These are phyloP conservation scores for Apteryx owenii DNA, from an alignment of 2,113 vertebrate genomes.

Conservation along the genomic window DNA sequence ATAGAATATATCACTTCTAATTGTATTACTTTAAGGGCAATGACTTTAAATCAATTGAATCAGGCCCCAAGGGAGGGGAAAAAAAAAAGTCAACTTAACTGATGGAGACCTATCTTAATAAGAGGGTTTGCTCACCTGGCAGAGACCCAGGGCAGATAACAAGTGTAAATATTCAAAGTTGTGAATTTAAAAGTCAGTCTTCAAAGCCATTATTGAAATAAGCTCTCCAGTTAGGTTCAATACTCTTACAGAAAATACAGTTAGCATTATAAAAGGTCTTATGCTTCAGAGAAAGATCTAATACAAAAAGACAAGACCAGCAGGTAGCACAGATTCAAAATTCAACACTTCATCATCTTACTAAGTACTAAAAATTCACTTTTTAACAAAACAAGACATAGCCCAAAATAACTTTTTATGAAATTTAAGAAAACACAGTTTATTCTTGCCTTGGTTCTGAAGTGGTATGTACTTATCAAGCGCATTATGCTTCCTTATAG, in stretches of 20 bases:
- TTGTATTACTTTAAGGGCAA: not conserved
- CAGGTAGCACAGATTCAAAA: not conserved
- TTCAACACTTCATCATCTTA: not conserved
- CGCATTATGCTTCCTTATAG: not conserved
- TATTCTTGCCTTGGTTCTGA: not conserved
- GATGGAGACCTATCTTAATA: not conserved
- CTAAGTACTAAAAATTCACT: not conserved
- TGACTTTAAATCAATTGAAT: not conserved
- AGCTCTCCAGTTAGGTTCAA: not conserved
- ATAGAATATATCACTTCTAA: not conserved
- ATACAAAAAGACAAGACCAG: not conserved
- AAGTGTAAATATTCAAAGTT: not conserved
- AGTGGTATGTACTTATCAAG: not conserved
- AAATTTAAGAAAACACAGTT: not conserved
- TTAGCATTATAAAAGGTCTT: not conserved
- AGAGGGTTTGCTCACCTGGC: not conserved
- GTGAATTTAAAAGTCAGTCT: not conserved
- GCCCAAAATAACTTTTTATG: not conserved
- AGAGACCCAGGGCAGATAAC: not conserved
- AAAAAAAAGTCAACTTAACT: not conserved
- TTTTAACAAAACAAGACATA: not conserved
- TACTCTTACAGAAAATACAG: not conserved
- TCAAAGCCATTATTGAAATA: not conserved
- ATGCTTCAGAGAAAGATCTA: not conserved
- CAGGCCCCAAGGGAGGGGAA: not conserved